A percentile compares a stretch with the other conserved stretches of the same genome.
phyloP scores from a whole-genome alignment of 2,113 vertebrate genomes.

The Uria lomvia region DNA sequence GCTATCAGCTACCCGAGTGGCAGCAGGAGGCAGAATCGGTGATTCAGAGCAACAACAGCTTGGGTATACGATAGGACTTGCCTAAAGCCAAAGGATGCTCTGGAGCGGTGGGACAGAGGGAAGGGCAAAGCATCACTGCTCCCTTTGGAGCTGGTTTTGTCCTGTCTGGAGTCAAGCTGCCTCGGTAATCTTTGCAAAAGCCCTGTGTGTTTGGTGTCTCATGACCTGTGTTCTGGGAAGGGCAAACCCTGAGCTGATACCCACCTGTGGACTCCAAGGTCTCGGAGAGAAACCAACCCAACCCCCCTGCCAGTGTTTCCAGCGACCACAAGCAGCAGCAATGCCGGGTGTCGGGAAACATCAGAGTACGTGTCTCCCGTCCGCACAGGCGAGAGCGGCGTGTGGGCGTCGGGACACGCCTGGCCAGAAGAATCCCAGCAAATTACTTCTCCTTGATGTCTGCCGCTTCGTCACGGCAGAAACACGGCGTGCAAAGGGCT shows the following conservation, averaged over 20 bases:
- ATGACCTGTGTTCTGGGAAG: not conserved
- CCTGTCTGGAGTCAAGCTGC: not conserved
- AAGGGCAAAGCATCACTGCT: not conserved
- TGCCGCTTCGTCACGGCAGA: conserved; percentile 25
- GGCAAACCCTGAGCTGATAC: not conserved
- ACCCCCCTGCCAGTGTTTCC: not conserved
- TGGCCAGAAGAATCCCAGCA: conserved; percentile 59
- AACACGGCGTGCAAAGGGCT: conserved; percentile 40
- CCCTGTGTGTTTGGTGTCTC: not conserved
- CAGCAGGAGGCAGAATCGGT: not conserved
- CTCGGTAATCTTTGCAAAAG: not conserved
- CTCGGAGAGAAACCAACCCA: not conserved
- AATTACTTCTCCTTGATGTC: conserved; percentile 65
- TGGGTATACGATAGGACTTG: not conserved
- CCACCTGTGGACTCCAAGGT: not conserved
- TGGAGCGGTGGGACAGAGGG: not conserved
- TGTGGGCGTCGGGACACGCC: conserved; percentile 32
- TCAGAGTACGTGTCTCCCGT: conserved; percentile 56
- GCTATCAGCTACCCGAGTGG: not conserved
- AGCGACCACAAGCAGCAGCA: conserved; percentile 2
- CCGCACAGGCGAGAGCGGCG: not conserved
- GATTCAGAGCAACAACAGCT: conserved; percentile 4
- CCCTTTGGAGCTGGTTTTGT: not conserved
- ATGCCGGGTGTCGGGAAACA: conserved; percentile 16
- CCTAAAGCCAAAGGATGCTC: conserved; percentile 13